Conservation (phyloP, 2,797 vertebrate genomes). For the Syngnathus rostellatus region DNA sequence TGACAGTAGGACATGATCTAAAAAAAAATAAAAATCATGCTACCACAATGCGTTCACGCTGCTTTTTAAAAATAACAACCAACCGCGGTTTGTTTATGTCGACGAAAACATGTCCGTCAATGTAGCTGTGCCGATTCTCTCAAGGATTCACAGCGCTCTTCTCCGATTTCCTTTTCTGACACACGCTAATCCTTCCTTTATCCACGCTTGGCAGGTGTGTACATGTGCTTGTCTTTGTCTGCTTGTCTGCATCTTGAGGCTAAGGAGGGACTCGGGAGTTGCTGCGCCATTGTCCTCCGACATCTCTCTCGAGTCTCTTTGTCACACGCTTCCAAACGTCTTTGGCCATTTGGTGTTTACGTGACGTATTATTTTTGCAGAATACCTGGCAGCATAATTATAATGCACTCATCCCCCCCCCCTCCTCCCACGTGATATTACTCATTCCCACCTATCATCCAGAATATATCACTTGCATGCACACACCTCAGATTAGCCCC, state of each 20-base stretch:
- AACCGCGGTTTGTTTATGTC: slow-evolving; percentile 13
- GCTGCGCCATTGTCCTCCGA: slow-evolving; percentile 28
- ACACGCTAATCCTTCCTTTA: slow-evolving; percentile 64
- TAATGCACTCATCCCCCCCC: slow-evolving; percentile 5
- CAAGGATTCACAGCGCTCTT: slow-evolving; percentile 58
- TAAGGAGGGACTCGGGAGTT: slow-evolving; percentile 34
- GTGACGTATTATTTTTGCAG: not conserved
- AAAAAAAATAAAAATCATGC: too few species aligned
- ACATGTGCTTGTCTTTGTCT: slow-evolving; percentile 9
- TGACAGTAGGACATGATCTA: too few species aligned
- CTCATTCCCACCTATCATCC: slow-evolving; percentile 29
- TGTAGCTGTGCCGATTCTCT: slow-evolving; percentile 51
- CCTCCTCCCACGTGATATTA: slow-evolving; percentile 22
- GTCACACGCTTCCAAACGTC: not conserved
- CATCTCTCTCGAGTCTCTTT: slow-evolving; percentile 17
- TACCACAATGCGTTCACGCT: not conserved
- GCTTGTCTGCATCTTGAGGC: slow-evolving; percentile 26
- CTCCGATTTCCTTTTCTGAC: slow-evolving; percentile 57
- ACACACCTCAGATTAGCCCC: slow-evolving; percentile 18
- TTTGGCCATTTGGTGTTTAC: not conserved
- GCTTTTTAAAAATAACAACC: slow-evolving; percentile 16
- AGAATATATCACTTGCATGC: slow-evolving; percentile 12
- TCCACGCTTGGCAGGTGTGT: slow-evolving; percentile 62
- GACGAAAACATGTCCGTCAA: slow-evolving; percentile 41
- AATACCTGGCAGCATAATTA: slow-evolving; percentile 18